phyloP scores from a whole-genome alignment of 2,888 invertebrate genomes.

The Bruchidius siliquastri region DNA sequence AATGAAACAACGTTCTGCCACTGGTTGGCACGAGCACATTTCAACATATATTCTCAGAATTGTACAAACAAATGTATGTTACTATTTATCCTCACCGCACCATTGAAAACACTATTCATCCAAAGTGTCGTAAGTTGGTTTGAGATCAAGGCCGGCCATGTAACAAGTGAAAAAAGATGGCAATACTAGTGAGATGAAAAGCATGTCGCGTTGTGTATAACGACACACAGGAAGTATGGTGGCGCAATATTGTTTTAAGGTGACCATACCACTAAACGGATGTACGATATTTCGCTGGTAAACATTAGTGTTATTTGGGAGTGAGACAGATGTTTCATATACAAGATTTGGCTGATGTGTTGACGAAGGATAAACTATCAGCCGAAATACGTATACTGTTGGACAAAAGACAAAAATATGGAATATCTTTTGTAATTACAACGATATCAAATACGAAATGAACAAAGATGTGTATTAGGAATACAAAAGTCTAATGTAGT shows the following conservation, averaged over 20 bases:
- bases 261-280: not conserved
- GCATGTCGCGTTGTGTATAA: not conserved
- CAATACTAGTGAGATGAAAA: not conserved
- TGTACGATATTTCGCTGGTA: not conserved
- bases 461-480: no score
- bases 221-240: not conserved
- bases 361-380: not conserved
- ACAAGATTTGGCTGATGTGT: not conserved
- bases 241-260: not conserved
- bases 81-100: not conserved
- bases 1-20: not conserved
- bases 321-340: not conserved
- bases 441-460: no score
- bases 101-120: not conserved
- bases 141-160: not conserved
- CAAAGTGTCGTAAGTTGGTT: not conserved
- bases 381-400: no score
- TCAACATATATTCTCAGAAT: not conserved
- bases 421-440: no score
- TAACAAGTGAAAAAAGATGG: not conserved
- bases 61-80: not conserved
- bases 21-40: not conserved
- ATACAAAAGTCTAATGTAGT: no score
- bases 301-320: not conserved
- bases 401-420: no score